Conservation (phyloP, 2,797 vertebrate genomes). For the Cyclopterus lumpus region DNA sequence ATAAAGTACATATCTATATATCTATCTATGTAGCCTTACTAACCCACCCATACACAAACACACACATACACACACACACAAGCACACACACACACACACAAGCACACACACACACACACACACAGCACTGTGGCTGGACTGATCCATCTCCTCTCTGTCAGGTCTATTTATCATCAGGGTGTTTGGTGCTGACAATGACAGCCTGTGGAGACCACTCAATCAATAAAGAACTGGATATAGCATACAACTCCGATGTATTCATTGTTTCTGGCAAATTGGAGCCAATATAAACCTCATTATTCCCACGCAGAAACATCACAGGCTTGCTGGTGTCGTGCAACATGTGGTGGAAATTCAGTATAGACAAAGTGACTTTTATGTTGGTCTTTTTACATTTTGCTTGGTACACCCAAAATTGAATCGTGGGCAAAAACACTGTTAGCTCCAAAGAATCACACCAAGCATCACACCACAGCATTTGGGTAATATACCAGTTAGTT, state of each 20-base stretch:
- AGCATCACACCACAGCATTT: neutral
- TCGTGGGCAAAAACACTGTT: neutral
- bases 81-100: too few relatives aligned
- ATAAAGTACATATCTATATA: too few relatives aligned
- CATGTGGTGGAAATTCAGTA: constrained; percentile 4
- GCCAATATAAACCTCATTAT: constrained; percentile 46
- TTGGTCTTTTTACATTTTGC: neutral
- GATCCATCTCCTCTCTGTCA: constrained; percentile 55
- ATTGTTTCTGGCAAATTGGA: constrained; percentile 57
- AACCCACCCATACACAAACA: constrained; percentile 7
- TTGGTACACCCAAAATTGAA: neutral
- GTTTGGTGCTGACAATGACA: constrained; percentile 45
- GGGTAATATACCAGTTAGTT: neutral
- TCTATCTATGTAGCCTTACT: too few relatives aligned
- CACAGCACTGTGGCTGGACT: constrained; percentile 2
- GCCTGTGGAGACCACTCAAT: constrained; percentile 48
- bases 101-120: too few relatives aligned
- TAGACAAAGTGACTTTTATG: neutral
- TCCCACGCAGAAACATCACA: constrained; percentile 15
- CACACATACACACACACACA: constrained; percentile 7
- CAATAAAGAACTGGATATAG: constrained; percentile 61
- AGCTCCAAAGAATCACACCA: too few relatives aligned
- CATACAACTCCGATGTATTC: constrained; percentile 47
- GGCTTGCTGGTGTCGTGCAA: neutral
- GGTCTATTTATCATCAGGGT: constrained; percentile 51